Evolutionary conservation across 2,797 vertebrate genomes (phyloP), one percentile per base, ranked within the genome.

Genomic region (Labroides dimidiatus): DNA sequence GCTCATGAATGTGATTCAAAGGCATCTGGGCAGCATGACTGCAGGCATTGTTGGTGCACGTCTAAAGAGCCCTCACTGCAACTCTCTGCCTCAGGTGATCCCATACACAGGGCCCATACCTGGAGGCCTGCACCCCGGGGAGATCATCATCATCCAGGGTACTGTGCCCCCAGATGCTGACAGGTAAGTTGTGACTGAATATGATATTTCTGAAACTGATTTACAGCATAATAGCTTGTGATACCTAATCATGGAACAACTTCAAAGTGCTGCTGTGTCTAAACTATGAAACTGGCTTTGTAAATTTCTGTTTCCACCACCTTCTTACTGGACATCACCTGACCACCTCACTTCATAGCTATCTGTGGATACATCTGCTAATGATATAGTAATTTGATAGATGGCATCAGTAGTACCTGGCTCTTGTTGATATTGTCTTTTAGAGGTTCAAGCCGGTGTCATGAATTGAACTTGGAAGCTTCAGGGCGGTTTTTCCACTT

Each of bases 91-190:
- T 48, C 80, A 99, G 98, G 77, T 75, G 70, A 89, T 97, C 84
- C 97, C 98, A 0, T 98, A 96, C 85, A 94, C 95, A 21, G 95
- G 95, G 59, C 94, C 94, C 59, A 95, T 99, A 84, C 88, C 93
- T 59, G 96, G 92, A 81, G 95, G 94, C 45, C 84, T 99, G 89
- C 91, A 91, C 80, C 94, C 95, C 10, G 96, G 97, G 69, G 93
- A 96, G 77, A 92, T 96, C 88, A 91, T 99, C 72, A 91, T 97
- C 53, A 91, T 99, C 50, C 94, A 94, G 69, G 98, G 97, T 21
- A 90, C 84, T 12, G 92, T 99, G 72, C 95, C 91, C 52, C 85
- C 91, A 39, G 93, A 97, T 77, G 92, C 96, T 6, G 96, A 98
- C 89, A 96, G 97, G 98, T 98, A 89, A 77, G 90, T 15, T n/a